Conservation (phyloP, 1,140 invertebrate species). For the Neodiprion fabricii region DNA sequence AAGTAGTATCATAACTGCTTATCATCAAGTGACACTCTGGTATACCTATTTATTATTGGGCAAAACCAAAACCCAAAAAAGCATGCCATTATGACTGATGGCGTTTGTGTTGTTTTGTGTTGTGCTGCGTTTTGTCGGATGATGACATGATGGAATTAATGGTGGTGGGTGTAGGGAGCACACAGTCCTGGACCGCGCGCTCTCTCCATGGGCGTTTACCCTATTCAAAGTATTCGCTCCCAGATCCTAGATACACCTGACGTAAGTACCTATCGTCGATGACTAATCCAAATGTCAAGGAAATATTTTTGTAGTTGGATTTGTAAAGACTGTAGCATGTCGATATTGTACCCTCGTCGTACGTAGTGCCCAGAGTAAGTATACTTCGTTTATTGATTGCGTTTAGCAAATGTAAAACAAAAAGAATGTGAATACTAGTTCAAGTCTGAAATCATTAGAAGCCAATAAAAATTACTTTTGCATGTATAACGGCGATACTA, state of each 20-base stretch:
- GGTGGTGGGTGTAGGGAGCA: slow-evolving; percentile 71
- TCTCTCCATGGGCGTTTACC: slow-evolving; percentile 86
- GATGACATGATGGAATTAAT: slow-evolving; percentile 45
- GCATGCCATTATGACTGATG: slow-evolving; percentile 2
- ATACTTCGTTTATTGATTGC: neutral
- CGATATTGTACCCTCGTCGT: slow-evolving; percentile 33
- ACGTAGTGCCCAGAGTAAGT: neutral
- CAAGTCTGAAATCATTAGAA: no score
- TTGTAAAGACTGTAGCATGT: slow-evolving; percentile 37
- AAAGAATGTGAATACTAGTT: no score
- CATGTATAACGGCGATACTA: neutral
- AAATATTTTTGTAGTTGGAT: slow-evolving; percentile 23
- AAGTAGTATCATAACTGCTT: no score
- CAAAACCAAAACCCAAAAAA: neutral
- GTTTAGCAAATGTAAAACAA: no score
- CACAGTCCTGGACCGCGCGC: slow-evolving; percentile 86
- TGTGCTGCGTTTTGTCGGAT: slow-evolving; percentile 54
- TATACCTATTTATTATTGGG: no score
- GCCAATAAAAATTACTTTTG: no score
- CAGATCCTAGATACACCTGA: slow-evolving; percentile 82
- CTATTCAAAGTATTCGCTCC: slow-evolving; percentile 84
- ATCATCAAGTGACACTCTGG: no score
- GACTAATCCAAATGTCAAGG: neutral
- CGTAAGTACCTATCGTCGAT: slow-evolving; percentile 72
- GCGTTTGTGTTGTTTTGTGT: slow-evolving; percentile 54